Base-by-base conservation (phyloP, 2,797 vertebrate species). In the Clarias laeviceps region DNA sequence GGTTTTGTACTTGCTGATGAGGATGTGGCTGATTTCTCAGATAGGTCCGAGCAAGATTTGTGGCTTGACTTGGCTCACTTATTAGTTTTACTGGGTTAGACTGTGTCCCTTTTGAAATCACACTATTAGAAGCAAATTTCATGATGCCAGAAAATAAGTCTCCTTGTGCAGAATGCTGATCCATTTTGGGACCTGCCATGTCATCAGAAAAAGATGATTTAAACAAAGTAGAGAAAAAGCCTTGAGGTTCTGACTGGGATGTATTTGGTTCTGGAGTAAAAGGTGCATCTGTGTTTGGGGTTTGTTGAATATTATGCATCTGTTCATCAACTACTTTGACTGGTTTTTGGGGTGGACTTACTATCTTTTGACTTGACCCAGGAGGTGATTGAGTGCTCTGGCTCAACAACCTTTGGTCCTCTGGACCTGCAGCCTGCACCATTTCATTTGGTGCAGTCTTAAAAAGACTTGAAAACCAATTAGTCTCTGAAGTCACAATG, bases 111-210 rank as follows among this genome's bases (percentile, higher is more conserved):
- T 93, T 90, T 32, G 86, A 79, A 24, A 92, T 45, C 77, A 94
- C 93, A 91, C 85, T 87, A 7, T 85, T 74, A 82, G 94, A 95
- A 32, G 91, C 92, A 88, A 94, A 94, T 89, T 93, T 95, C 90
- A 96, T 93, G 72, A 96, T 89, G 0, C 95, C 94, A 88, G 96
- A 95, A 83, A 97, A 90, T 70, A 96, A 88, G 56, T 92, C 93
- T 87, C 91, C 92, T 92, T 95, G 91, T 79, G 92, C 94, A 27
- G 91, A 85, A 65, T 92, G 93, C 91, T 89, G 83, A 34, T 80
- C 82, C 57, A 73, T 37, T 84, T 34, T 80, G 6, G 37, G 37
- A 61, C 80, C 84, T 85, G 91, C 88, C 8, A 85, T 27, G 20
- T 93, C 81, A 2, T 94, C 93, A 7, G 88, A 86, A 0, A 90